Base-by-base conservation (phyloP, 2,888 invertebrate species). In the Adelphocoris suturalis region DNA sequence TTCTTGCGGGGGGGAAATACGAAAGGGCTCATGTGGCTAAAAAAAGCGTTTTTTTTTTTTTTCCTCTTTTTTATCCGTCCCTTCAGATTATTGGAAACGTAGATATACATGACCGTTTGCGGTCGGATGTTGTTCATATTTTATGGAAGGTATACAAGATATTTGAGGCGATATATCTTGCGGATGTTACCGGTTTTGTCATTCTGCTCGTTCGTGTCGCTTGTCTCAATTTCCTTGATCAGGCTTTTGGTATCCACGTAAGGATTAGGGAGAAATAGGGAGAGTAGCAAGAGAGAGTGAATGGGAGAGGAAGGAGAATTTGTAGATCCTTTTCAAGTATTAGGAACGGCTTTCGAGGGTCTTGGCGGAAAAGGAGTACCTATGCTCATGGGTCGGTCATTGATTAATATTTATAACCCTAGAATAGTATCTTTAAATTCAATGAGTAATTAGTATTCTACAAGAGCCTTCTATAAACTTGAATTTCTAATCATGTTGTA, bases 1-100 rank as follows among this genome's bases (percentile, higher is more conserved):
- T 86, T 76, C 86, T 86, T 86, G 52, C 48, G n/a, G 55, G 52
- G 27, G 81, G 37, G 37, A 37, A 48, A 48, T 7, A 52, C 48
- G 52, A 82, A 82, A 27, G 47, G 46, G 78, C 78, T 78, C 78
- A 19, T 47, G 78, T 78, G 78, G 78, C 23, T 0, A 23, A 68
- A 19, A 27, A 23, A 68, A 23, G 12, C 23, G 68, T 68, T 68
- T 68, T 68, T 16, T 52, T 52, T 52, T 52, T 3, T 23, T 68
- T 23, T 9, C 68, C 68, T 23, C 23, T 19, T 68, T 11, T 52
- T 52, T 52, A 14, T 52, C n/a, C n/a, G 5, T 11, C 68, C 68
- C 19, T 27, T 68, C 68, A 68, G 68, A 68, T 68, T 68, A 68
- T 68, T 68, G 68, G 68, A 68, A 68, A 68, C 23, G 68, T 68